A percentile compares a stretch with the other conserved stretches of the same genome.
phyloP scores from a whole-genome alignment of 2,888 invertebrate species.

The Protonemura montana region DNA sequence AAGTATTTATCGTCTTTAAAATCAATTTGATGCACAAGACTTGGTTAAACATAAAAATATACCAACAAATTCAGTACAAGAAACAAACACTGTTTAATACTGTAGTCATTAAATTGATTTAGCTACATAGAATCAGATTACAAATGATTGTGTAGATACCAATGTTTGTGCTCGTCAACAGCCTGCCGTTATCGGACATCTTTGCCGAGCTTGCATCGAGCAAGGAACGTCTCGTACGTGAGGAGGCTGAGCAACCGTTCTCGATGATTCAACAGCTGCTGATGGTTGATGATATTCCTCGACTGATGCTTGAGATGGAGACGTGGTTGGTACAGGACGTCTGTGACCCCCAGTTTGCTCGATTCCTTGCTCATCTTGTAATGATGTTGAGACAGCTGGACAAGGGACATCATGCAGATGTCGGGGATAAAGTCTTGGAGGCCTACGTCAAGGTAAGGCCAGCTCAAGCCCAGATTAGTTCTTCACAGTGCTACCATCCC shows the following conservation, averaged over 20 bases:
- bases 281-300: constrained; percentile 75
- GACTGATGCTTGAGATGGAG: constrained; percentile 75
- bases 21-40: too few relatives aligned
- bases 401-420: constrained; percentile 71
- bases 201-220: constrained; percentile 73
- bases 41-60: too few relatives aligned
- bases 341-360: constrained; percentile 62
- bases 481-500: too few relatives aligned
- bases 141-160: background rate
- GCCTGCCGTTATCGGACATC: constrained; percentile 72
- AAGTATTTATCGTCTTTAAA: too few relatives aligned
- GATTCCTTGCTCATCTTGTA: constrained; percentile 87
- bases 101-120: too few relatives aligned
- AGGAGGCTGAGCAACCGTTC: constrained; percentile 71
- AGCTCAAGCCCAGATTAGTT: too few relatives aligned
- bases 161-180: background rate
- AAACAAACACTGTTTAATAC: too few relatives aligned
- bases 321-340: constrained; percentile 63
- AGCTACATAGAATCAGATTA: background rate
- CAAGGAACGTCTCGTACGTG: constrained; percentile 63
- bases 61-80: background rate
- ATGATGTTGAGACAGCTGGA: constrained; percentile 84
- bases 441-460: constrained; percentile 63
- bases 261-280: constrained; percentile 84
- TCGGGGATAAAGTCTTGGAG: constrained; percentile 78